Evolutionary conservation across 35 echinoderm and acorn worm genomes (phyloP), one percentile per base, ranked within the genome.

Genomic region (Chiridota heheva): DNA sequence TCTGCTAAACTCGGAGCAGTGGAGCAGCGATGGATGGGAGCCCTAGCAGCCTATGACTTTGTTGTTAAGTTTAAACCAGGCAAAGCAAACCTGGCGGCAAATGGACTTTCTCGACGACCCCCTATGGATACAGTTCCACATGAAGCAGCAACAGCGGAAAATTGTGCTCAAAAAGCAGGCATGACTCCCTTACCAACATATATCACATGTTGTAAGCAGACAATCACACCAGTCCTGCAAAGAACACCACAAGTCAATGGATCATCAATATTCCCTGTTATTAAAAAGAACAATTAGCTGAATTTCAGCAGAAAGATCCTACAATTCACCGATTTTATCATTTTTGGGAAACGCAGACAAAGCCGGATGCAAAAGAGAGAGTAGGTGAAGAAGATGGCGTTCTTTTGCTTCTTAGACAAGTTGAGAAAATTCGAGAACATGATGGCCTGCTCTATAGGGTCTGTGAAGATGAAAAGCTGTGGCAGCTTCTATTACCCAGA

Each of bases 11-110:
- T 83, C 12, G 81, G 72, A 49, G 81, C 81, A 3, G 51, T 42
- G 2, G 81, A 65, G 69, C 63, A 83, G 22, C 8, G 81, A 70
- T 83, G 81, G 81, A 38, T 83, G 20, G 63, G 63, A 4, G 81
- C 38, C 3, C 44, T 83, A 4, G 63, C 66, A 16, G 51, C 44
- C 26, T 83, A 49, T 56, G 64, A 83, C 32, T 44, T 83, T n/a
- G 32, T 65, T 44, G 26, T 83, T 17, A 12, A 17, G 27, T 83
- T 72, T 37, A 59, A n/a, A 40, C 32, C 18, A 30, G 65, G 44
- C 36, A 48, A 40, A 41, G 35, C 25, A 1, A 83, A 51, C 13
- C 29, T 49, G 25, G 69, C 30, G 48, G 73, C 73, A 36, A 47
- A 57, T 40, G 29, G 25, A 33, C 33, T 77, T 8, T 77, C 73